Evolutionary conservation across 2,113 vertebrate genomes (phyloP).

Genomic region (Oncorhynchus nerka): DNA sequence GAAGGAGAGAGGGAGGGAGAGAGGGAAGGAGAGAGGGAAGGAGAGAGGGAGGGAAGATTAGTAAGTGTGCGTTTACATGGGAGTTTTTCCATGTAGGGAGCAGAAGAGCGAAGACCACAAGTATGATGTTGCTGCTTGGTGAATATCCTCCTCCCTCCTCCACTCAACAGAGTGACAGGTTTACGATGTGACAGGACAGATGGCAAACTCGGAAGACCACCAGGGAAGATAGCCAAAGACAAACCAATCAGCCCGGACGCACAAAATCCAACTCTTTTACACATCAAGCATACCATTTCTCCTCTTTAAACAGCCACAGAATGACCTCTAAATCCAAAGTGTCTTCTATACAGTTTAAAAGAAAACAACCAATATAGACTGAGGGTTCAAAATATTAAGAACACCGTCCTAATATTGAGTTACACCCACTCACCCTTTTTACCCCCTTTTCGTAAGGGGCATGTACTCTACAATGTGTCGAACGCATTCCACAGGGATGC

Average conservation of each 20-base stretch:
- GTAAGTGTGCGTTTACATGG: not conserved
- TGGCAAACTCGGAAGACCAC: conserved; percentile 16
- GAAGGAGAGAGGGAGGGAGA: not conserved
- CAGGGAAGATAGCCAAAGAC: conserved; percentile 8
- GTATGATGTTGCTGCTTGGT: not conserved
- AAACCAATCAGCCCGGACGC: not conserved
- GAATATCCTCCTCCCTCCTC: not conserved
- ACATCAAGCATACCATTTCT: not conserved
- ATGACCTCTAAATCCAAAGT: not conserved
- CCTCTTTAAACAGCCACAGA: not conserved
- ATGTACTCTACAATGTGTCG: too few species aligned
- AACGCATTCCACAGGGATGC: too few species aligned
- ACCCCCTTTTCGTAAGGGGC: too few species aligned
- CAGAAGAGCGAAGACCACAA: not conserved
- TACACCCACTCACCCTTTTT: too few species aligned
- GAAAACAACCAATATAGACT: not conserved
- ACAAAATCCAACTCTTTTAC: not conserved
- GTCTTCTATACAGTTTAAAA: not conserved
- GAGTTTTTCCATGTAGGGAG: not conserved
- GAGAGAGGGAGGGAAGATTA: too few species aligned
- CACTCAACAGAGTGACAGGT: not conserved
- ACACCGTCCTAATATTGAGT: too few species aligned
- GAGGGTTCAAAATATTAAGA: too few species aligned
- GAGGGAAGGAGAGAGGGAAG: not conserved
- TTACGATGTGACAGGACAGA: conserved; percentile 9